Conservation (phyloP, 2,797 vertebrate species). For the Sebastes baramenuke region DNA sequence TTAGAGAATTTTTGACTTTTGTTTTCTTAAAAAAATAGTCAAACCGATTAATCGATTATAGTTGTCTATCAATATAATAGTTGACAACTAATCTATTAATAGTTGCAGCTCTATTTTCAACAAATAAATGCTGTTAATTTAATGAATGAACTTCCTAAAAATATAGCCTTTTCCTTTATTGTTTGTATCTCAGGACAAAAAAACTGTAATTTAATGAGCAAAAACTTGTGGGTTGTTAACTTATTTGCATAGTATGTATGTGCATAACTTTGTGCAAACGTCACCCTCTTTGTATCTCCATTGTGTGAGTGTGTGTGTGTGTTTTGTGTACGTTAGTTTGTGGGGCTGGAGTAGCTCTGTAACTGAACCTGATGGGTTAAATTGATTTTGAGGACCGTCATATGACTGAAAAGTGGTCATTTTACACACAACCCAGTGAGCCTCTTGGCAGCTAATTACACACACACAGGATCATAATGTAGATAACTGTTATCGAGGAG, state of each 20-base stretch:
- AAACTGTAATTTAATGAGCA: background rate
- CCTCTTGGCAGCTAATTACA: slow-evolving; percentile 43
- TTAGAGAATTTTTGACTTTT: too few relatives aligned
- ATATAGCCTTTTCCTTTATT: background rate
- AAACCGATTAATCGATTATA: too few relatives aligned
- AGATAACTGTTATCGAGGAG: background rate
- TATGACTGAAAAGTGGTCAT: slow-evolving; percentile 69
- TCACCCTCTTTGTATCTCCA: background rate
- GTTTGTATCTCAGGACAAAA: background rate
- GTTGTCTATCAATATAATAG: too few relatives aligned
- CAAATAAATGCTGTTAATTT: background rate
- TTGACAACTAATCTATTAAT: too few relatives aligned
- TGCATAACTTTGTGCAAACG: background rate
- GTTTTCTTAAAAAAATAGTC: too few relatives aligned
- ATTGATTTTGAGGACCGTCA: slow-evolving; percentile 77
- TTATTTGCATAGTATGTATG: background rate
- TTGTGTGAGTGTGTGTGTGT: background rate
- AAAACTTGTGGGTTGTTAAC: background rate
- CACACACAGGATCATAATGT: background rate
- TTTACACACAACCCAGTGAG: slow-evolving; percentile 28
- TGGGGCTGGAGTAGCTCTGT: slow-evolving; percentile 5
- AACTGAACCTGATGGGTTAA: slow-evolving; percentile 67
- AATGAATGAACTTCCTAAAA: background rate
- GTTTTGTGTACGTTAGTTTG: background rate
- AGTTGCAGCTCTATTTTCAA: background rate